These are phyloP conservation scores for Halocynthia aurantium DNA, from an alignment of 23 tunicate genomes.

Conservation along the genomic window DNA sequence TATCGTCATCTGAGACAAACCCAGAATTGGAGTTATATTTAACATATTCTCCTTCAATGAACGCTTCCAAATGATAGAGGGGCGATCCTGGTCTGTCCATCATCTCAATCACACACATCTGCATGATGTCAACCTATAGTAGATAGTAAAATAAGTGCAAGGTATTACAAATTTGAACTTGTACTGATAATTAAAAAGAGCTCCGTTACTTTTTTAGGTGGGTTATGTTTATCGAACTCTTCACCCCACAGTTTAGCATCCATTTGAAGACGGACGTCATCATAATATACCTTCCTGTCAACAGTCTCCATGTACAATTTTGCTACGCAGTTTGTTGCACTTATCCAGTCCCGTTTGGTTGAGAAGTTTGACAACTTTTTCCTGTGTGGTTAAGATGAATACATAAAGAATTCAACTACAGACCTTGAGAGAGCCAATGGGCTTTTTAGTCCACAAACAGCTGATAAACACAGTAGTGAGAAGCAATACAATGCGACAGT, in stretches of 20 bases:
- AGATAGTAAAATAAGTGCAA: not conserved
- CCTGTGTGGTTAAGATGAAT: slow-evolving; percentile 11
- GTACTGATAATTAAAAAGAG: not conserved
- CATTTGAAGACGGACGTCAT: slow-evolving; percentile 93
- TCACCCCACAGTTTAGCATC: slow-evolving; percentile 98
- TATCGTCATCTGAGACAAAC: slow-evolving; percentile 68
- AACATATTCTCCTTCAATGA: slow-evolving; percentile 94
- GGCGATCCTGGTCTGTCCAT: slow-evolving; percentile 61
- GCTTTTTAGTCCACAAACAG: not conserved
- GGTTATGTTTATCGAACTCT: slow-evolving; percentile 86
- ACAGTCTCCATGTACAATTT: slow-evolving; percentile 75
- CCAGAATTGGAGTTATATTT: slow-evolving; percentile 97
- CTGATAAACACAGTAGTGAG: not conserved
- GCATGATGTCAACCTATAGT: slow-evolving; percentile 93
- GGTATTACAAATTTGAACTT: no score
- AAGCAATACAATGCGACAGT: no score
- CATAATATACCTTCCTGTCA: slow-evolving; percentile 57
- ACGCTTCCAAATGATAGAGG: slow-evolving; percentile 87
- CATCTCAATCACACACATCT: slow-evolving; percentile 90
- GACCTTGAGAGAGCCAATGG: not conserved
- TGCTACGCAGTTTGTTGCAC: slow-evolving; percentile 78
- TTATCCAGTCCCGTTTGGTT: slow-evolving; percentile 52
- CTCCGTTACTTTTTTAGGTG: slow-evolving; percentile 76
- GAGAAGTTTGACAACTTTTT: slow-evolving; percentile 80
- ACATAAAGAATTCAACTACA: not conserved